phyloP scores from a whole-genome alignment of 1,140 invertebrate species.

The Caenorhabditis elegans region WBcel235 BX284604.4:12982501-12983000 shows the following conservation, averaged over 20 bases:
- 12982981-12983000: background rate
- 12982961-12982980: background rate
- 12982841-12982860: no score
- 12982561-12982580: background rate
- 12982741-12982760: background rate
- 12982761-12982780: background rate
- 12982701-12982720: background rate
- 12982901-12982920: background rate
- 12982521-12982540: no score
- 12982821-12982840: no score
- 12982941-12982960: background rate
- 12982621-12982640: background rate
- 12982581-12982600: background rate
- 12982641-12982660: background rate
- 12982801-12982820: background rate
- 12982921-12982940: background rate
- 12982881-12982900: background rate
- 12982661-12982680: background rate
- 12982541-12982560: no score
- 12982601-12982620: background rate
- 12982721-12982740: background rate
- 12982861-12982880: no score
- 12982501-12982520: no score
- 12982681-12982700: background rate
- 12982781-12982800: background rate